Evolutionary conservation across 2,888 invertebrate species (phyloP).

Genomic region (Epirrita christyi): DNA sequence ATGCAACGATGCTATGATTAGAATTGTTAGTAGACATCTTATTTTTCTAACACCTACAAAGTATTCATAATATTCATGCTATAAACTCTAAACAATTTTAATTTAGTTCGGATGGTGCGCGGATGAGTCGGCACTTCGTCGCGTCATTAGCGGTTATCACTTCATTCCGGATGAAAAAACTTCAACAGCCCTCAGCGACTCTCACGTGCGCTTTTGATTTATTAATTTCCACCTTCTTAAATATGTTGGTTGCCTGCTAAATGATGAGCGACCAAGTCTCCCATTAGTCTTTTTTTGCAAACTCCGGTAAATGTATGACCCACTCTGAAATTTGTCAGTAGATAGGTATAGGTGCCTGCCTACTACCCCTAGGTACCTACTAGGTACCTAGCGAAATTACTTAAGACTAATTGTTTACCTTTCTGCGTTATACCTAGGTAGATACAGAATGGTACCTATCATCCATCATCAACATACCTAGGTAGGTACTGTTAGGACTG

Average conservation of each 20-base stretch:
- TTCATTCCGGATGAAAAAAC: constrained; percentile 84
- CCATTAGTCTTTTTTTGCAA: not conserved
- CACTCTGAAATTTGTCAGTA: not conserved
- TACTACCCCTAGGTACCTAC: not conserved
- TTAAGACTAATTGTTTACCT: not conserved
- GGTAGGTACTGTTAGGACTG: not conserved
- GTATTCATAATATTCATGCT: not conserved
- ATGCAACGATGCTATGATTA: no score
- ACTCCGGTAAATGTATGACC: not conserved
- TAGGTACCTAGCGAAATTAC: not conserved
- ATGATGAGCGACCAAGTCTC: constrained; percentile 53
- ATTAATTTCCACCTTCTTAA: constrained; percentile 81
- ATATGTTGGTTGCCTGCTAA: constrained; percentile 61
- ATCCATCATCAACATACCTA: no score
- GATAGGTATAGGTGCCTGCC: no score
- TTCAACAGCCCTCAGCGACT: constrained; percentile 76
- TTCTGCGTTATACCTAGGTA: not conserved
- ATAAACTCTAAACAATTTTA: constrained; percentile 43
- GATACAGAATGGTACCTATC: not conserved
- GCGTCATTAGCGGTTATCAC: constrained; percentile 84
- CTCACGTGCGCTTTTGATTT: constrained; percentile 81
- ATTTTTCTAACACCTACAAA: no score
- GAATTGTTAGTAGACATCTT: no score
- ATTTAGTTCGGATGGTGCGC: constrained; percentile 57
- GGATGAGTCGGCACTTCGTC: constrained; percentile 76